Evolutionary conservation across 2,113 vertebrate species (phyloP).

Genomic region (western clawed frog (Xenopus tropicalis)): UCB_Xtro_10.0 CM004446.2:102304001-102304500

Average conservation of each 20-base stretch:
- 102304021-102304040: background rate
- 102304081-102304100: background rate
- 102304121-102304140: background rate
- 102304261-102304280: slow-evolving; percentile 52
- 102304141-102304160: slow-evolving; percentile 32
- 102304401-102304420: slow-evolving; percentile 55
- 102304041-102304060: background rate
- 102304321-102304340: slow-evolving; percentile 45
- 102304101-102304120: background rate
- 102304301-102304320: slow-evolving; percentile 50
- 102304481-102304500: too few relatives aligned
- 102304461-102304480: too few relatives aligned
- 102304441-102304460: background rate
- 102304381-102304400: slow-evolving; percentile 52
- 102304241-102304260: slow-evolving; percentile 56
- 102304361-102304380: slow-evolving; percentile 46
- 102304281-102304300: slow-evolving; percentile 48
- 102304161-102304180: slow-evolving; percentile 35
- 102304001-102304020: background rate
- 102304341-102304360: slow-evolving; percentile 34
- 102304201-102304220: slow-evolving; percentile 50
- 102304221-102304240: slow-evolving; percentile 56
- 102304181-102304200: slow-evolving; percentile 38
- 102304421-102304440: slow-evolving; percentile 54
- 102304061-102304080: background rate